Evolutionary conservation across 2,888 invertebrate species (phyloP).

Genomic region (Synanthedon formicaeformis): DNA sequence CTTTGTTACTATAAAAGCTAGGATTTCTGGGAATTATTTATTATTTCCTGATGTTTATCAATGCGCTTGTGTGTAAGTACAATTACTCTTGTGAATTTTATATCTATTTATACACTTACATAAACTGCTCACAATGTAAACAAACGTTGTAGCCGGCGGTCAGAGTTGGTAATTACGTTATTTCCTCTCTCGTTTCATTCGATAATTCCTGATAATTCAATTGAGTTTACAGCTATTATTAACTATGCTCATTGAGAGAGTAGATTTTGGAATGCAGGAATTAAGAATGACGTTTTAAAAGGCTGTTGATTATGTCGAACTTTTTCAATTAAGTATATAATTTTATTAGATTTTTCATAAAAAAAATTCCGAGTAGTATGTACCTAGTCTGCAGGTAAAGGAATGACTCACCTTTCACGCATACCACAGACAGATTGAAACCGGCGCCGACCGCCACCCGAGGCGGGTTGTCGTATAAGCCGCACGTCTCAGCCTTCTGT

Average conservation of each 20-base stretch:
- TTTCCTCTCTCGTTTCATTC: too few relatives aligned
- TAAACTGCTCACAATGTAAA: background rate
- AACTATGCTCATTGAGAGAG: too few relatives aligned
- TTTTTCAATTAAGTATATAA: too few relatives aligned
- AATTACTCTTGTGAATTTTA: background rate
- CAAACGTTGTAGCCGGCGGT: background rate
- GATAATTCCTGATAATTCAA: too few relatives aligned
- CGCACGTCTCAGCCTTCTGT: too few relatives aligned
- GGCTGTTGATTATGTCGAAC: too few relatives aligned
- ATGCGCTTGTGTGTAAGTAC: background rate
- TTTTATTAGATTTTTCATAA: too few relatives aligned
- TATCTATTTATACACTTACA: background rate
- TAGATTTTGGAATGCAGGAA: too few relatives aligned
- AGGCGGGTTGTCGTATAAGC: background rate
- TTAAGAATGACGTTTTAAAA: too few relatives aligned
- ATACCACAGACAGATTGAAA: slow-evolving; percentile 15
- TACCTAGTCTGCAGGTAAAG: background rate
- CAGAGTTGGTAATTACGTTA: too few relatives aligned
- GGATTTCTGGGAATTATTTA: background rate
- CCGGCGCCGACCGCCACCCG: background rate
- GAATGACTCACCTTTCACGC: slow-evolving; percentile 5
- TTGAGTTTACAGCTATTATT: too few relatives aligned
- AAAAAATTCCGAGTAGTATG: too few relatives aligned
- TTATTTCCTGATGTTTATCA: background rate
- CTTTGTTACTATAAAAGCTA: background rate